Base-by-base conservation (phyloP, 2,797 vertebrate genomes). In the Micromesistius poutassou region DNA sequence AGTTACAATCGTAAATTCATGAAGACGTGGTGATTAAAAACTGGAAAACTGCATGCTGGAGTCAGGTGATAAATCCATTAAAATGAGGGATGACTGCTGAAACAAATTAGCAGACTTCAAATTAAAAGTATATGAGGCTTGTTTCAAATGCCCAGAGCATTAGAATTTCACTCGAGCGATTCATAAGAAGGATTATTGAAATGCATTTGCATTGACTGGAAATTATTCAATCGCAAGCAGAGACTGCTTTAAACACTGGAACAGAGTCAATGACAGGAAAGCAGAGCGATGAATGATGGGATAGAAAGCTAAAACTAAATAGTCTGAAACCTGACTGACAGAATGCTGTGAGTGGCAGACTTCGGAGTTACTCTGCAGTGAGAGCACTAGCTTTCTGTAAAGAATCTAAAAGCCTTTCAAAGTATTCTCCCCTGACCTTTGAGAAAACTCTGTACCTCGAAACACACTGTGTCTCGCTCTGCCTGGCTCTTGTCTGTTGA, bases 11-110 rank as follows among this genome's bases (percentile, higher is more conserved):
- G 55, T 62, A 62, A 62, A 62, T 62, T 62, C 55, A 62, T 62
- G 55, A 62, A 62, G 55, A 62, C n/a, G 55, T 25, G 55, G 55
- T 62, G 55, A 62, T 62, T 62, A 62, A 62, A 62, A 62, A 62
- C 22, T 25, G 55, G 55, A 62, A 62, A 62, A 62, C 55, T 19
- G n/a, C 55, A 62, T 62, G 22, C 55, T 62, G 55, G 55, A 62
- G 55, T 62, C 55, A 62, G 55, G 55, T 62, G 55, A 62, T 62
- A 62, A 62, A 62, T 62, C 55, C 55, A 62, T 62, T 62, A 62
- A 62, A 62, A 62, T 62, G 55, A 62, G 55, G 55, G 55, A 62
- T 62, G n/a, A 25, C 55, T 62, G 55, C 25, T 62, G 55, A 62
- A 62, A 62, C 55, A 62, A 62, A 62, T 62, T 62, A 62, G 55